Evolutionary conservation across 2,888 invertebrate species (phyloP), one percentile per base, ranked within the genome.

Genomic region (Rotaria magnacalcarata): DNA sequence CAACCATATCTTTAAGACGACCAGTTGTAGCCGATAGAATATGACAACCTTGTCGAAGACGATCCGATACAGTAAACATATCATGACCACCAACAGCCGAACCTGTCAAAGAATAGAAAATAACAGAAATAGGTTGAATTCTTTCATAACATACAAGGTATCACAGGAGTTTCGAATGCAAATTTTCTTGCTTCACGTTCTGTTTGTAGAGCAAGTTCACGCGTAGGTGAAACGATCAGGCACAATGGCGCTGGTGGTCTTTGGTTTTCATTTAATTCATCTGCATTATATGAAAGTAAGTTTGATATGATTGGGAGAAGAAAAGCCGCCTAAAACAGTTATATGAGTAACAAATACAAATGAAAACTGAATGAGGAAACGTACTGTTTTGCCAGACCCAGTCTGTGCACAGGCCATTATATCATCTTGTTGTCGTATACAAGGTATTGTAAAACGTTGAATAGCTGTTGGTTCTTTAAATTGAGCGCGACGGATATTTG

Each of bases 341-440:
- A 24, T 19, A n/a, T 11, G 14, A 24, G 47, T 47, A 14, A 21
- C 7, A 34, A 50, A 50, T 50, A 50, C 14, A 14, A 24, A 80
- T 43, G 3, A 80, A 47, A n/a, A 47, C n/a, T 80, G 8, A 50
- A 11, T 8, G 4, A 11, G 1, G 1, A 56, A 34, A n/a, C 14
- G 10, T 80, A 80, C 80, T 47, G 80, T 80, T 80, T 80, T 87
- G 16, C 87, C 87, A 50, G 85, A 85, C n/a, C 87, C 87, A 60
- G 87, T 87, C 52, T 87, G 85, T 24, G 86, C 86, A 58, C 86
- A 86, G 16, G 86, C 80, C 85, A 87, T 87, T 8, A 87, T 14
- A 50, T 87, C 87, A n/a, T 85, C 10, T 74, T 58, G 43, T 47
- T 24, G 21, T 24, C 43, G 50, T 43, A 87, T 87, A 56, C 58